phyloP scores from a whole-genome alignment of 2,797 vertebrate genomes.

The Paramormyrops hopkinsi region DNA sequence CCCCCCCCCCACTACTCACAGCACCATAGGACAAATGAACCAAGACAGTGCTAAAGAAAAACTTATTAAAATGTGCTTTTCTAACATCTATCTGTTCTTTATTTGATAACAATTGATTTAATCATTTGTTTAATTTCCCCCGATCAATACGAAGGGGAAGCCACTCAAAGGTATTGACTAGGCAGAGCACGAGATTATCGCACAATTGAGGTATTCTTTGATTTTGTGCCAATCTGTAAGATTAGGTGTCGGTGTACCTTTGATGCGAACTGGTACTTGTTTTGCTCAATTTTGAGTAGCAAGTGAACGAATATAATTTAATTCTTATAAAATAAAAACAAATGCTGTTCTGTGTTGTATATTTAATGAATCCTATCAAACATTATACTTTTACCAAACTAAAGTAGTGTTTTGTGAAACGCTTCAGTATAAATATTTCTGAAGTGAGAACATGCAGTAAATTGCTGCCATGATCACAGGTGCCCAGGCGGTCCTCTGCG shows the following conservation, averaged over 20 bases:
- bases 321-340: background rate
- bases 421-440: background rate
- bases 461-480: background rate
- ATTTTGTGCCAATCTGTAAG: slow-evolving; percentile 26
- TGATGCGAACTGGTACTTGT: background rate
- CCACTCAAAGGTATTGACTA: slow-evolving; percentile 23
- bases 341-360: background rate
- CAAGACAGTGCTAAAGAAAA: slow-evolving; percentile 4
- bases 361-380: background rate
- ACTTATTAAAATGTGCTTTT: background rate
- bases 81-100: background rate
- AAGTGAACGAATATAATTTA: background rate
- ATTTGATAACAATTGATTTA: slow-evolving; percentile 8
- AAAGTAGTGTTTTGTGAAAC: background rate
- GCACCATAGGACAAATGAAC: slow-evolving; percentile 29
- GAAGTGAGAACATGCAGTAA: background rate
- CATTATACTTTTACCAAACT: background rate
- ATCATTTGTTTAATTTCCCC: background rate
- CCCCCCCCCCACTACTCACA: background rate
- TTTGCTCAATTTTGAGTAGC: background rate
- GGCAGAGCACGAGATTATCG: slow-evolving; percentile 22
- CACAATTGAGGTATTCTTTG: background rate
- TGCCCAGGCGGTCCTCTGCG: background rate
- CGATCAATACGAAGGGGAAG: background rate
- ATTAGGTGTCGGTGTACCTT: background rate